Evolutionary conservation across 2,113 vertebrate species (phyloP).

Genomic region (Megaptera novaeangliae): DNA sequence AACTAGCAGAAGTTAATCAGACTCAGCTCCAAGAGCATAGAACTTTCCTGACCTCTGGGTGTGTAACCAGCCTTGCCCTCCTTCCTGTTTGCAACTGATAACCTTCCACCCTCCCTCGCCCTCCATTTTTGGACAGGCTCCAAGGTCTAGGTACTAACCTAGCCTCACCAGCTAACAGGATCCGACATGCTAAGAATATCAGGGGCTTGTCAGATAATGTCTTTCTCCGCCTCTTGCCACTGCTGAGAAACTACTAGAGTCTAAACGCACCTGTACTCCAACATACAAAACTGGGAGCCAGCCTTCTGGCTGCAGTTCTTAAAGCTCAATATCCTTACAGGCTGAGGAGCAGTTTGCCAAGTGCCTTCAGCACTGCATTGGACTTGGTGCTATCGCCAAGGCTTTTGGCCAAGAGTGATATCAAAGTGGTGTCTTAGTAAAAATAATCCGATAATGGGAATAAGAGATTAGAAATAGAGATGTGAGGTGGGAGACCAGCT

Average conservation of each 20-base stretch:
- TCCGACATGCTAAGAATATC: no score
- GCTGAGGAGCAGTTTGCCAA: fast-evolving
- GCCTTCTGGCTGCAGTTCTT: background rate
- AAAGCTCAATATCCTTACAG: no score
- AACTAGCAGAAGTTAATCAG: background rate
- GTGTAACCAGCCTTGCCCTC: background rate
- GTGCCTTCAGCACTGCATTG: background rate
- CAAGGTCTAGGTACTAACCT: background rate
- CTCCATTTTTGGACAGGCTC: background rate
- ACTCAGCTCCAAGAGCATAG: background rate
- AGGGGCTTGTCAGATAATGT: no score
- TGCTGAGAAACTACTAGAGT: no score
- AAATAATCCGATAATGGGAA: background rate
- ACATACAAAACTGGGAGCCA: background rate
- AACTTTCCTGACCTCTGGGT: background rate
- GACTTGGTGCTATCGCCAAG: background rate
- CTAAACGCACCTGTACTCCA: background rate
- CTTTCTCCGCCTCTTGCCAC: background rate
- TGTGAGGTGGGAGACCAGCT: background rate
- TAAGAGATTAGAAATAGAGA: background rate
- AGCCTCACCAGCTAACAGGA: background rate
- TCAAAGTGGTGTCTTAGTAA: background rate
- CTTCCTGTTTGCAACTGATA: background rate
- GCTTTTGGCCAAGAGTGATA: background rate
- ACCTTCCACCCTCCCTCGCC: background rate